Percentiles rank a stretch among this genome's conserved stretches.
Conservation (phyloP, 92 coral and sea anemone genomes). For the Diadumene lineata region DNA sequence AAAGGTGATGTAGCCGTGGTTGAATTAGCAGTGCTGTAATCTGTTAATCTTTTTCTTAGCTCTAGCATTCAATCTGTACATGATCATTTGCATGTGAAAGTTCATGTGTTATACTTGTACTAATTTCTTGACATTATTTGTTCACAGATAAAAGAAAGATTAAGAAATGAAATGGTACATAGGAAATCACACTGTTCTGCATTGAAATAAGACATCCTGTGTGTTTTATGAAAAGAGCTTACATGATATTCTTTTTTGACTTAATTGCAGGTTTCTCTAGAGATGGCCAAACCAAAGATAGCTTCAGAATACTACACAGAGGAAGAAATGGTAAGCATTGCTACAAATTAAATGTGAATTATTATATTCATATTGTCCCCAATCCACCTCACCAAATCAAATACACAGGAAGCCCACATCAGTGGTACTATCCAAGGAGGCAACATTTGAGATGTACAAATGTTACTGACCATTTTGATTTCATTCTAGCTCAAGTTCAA, state of each 20-base stretch:
- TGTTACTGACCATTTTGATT: background rate
- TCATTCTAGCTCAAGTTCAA: conserved; percentile 78
- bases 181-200: conserved; percentile 27
- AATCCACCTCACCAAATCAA: background rate
- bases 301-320: conserved; percentile 88
- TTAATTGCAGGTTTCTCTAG: conserved; percentile 82
- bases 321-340: conserved; percentile 85
- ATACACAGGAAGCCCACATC: background rate
- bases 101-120: no score
- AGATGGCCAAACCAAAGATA: conserved; percentile 68
- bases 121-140: background rate
- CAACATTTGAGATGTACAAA: background rate
- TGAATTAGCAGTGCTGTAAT: no score
- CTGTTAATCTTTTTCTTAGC: no score
- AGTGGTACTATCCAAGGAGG: background rate
- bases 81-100: no score
- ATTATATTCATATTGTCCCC: background rate
- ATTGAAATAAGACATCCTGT: no score
- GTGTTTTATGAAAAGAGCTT: no score
- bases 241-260: no score
- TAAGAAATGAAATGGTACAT: conserved; percentile 79
- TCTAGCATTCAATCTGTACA: no score
- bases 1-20: no score
- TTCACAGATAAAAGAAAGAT: conserved; percentile 77
- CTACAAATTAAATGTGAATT: background rate